phyloP scores from a whole-genome alignment of 2,113 vertebrate genomes.

The Rhabdornis inornatus region DNA sequence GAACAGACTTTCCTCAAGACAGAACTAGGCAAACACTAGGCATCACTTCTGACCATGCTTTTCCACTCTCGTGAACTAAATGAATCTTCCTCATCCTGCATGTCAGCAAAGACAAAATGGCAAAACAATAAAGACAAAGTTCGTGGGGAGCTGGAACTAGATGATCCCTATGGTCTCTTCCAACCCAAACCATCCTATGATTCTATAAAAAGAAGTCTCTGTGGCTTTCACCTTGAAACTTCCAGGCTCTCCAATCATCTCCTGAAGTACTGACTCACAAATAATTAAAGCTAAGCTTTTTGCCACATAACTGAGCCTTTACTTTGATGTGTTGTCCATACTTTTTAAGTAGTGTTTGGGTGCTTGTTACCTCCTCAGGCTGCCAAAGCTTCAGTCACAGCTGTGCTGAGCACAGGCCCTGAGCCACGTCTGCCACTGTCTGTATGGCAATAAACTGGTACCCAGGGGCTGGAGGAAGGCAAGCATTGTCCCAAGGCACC shows the following conservation, averaged over 20 bases:
- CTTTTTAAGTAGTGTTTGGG: neutral
- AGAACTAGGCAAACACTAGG: neutral
- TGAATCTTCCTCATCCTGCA: neutral
- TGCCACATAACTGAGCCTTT: neutral
- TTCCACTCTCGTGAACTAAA: neutral
- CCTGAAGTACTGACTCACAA: neutral
- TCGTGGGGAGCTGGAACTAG: neutral
- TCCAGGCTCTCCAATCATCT: neutral
- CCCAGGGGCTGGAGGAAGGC: neutral
- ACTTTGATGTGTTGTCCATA: neutral
- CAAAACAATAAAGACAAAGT: neutral
- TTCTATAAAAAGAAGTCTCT: neutral
- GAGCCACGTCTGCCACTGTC: fast-evolving
- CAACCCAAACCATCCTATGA: neutral
- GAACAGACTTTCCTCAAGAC: neutral
- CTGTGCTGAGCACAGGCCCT: neutral
- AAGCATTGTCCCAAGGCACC: neutral
- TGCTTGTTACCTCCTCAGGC: neutral
- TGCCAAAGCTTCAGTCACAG: neutral
- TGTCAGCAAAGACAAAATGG: neutral
- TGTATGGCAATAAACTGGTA: neutral
- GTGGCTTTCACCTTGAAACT: neutral
- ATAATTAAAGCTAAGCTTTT: neutral
- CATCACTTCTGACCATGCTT: neutral
- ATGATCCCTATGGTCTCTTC: neutral